Conservation (phyloP, 2,797 vertebrate genomes). For the Sebastiscus albofasciatus region DNA sequence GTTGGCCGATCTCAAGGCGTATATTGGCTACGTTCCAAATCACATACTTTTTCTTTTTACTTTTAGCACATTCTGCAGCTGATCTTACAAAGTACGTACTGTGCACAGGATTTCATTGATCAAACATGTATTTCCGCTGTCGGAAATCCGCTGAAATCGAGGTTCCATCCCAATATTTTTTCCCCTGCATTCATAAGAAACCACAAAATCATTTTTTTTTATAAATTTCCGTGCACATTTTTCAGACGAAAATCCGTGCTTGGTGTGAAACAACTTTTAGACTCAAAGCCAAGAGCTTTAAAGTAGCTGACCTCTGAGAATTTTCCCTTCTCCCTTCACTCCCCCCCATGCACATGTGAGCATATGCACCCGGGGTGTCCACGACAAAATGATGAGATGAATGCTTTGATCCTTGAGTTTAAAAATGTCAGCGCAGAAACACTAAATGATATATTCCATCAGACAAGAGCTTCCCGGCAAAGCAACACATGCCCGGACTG, state of each 20-base stretch:
- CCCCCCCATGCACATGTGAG: background rate
- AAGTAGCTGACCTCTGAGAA: constrained; percentile 30
- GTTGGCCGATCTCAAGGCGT: background rate
- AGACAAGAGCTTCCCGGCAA: constrained; percentile 32
- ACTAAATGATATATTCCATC: constrained; percentile 25
- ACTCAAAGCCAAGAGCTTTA: constrained; percentile 5
- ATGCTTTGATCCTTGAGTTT: constrained; percentile 47
- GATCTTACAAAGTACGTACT: background rate
- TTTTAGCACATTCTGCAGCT: background rate
- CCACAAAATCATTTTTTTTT: background rate
- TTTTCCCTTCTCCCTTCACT: background rate
- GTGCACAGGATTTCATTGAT: background rate
- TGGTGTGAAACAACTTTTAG: background rate
- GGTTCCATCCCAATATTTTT: background rate
- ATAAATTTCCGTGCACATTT: background rate
- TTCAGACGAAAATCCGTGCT: background rate
- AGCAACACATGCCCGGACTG: constrained; percentile 1
- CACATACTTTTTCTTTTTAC: background rate
- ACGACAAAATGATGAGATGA: constrained; percentile 52
- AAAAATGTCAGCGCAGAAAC: constrained; percentile 47
- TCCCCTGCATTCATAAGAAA: background rate
- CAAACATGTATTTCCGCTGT: background rate
- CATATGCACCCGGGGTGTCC: constrained; percentile 13
- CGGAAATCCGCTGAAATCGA: background rate
- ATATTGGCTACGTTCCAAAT: no score